These are phyloP conservation scores for Hololepta plana DNA, from an alignment of 2,888 invertebrate genomes.

Conservation along the genomic window DNA sequence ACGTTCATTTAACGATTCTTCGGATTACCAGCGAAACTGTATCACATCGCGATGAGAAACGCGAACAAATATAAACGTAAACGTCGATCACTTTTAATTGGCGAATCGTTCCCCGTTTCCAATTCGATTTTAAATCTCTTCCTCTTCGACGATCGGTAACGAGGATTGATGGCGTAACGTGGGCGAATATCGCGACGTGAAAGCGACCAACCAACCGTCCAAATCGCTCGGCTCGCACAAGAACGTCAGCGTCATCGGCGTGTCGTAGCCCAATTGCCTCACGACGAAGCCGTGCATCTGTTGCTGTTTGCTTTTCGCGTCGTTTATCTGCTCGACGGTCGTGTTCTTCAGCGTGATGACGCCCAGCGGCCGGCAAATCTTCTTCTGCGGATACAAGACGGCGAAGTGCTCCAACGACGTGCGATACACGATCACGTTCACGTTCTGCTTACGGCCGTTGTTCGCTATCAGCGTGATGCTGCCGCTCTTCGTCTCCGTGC, in stretches of 20 bases:
- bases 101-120: no score
- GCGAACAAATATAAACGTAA: no score
- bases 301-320: no score
- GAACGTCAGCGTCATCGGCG: constrained; percentile 39
- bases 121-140: constrained; percentile 25
- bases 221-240: constrained; percentile 36
- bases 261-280: constrained; percentile 43
- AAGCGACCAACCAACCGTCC: constrained; percentile 40
- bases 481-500: constrained; percentile 43
- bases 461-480: constrained; percentile 38
- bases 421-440: constrained; percentile 43
- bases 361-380: constrained; percentile 39
- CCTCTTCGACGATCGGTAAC: constrained; percentile 41
- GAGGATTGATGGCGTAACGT: constrained; percentile 32
- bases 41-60: no score
- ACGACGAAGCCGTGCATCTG: constrained; percentile 31
- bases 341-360: constrained; percentile 43
- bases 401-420: constrained; percentile 47
- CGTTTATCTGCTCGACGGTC: constrained; percentile 30
- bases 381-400: constrained; percentile 44
- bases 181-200: constrained; percentile 29
- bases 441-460: constrained; percentile 38
- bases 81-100: no score
- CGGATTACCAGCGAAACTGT: no score
- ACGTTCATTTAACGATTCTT: no score